Evolutionary conservation across 2,113 vertebrate species (phyloP).

Genomic region (Anguilla rostrata): DNA sequence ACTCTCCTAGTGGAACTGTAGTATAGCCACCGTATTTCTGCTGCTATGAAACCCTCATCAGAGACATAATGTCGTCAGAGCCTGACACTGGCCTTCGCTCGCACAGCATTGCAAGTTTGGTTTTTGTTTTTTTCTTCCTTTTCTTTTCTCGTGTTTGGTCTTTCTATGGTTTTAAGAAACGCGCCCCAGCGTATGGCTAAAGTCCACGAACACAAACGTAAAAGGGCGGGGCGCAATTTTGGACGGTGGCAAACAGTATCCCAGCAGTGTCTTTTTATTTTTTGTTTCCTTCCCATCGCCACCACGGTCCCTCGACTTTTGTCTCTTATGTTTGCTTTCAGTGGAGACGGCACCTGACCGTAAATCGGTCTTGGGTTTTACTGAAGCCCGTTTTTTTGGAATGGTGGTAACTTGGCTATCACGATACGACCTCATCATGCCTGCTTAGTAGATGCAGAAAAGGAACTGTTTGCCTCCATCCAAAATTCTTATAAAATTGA

Average conservation of each 20-base stretch:
- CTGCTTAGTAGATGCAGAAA: slow-evolving; percentile 58
- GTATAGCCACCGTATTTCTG: slow-evolving; percentile 85
- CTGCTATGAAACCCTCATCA: slow-evolving; percentile 81
- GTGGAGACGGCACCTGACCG: slow-evolving; percentile 58
- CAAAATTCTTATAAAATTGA: slow-evolving; percentile 39
- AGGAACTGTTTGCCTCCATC: slow-evolving; percentile 68
- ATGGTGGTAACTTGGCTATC: slow-evolving; percentile 18
- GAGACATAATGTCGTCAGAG: slow-evolving; percentile 72
- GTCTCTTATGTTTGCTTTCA: slow-evolving; percentile 33
- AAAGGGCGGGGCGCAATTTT: slow-evolving; percentile 54
- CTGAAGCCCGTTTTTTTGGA: slow-evolving; percentile 59
- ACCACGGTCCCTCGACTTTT: not conserved
- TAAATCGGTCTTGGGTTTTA: slow-evolving; percentile 56
- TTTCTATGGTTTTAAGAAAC: slow-evolving; percentile 42
- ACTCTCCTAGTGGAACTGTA: slow-evolving; percentile 93
- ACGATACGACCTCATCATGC: slow-evolving; percentile 61
- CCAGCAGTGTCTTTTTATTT: slow-evolving; percentile 52
- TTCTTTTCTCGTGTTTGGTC: slow-evolving; percentile 52
- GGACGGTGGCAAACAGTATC: slow-evolving; percentile 53
- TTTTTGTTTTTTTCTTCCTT: slow-evolving; percentile 23
- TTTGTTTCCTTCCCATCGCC: slow-evolving; percentile 6
- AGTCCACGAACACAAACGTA: slow-evolving; percentile 29
- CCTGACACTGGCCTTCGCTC: slow-evolving; percentile 81
- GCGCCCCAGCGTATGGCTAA: slow-evolving; percentile 51
- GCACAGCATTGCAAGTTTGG: slow-evolving; percentile 79